Conservation (phyloP, 2,888 invertebrate species). For the Rosalia funebris region DNA sequence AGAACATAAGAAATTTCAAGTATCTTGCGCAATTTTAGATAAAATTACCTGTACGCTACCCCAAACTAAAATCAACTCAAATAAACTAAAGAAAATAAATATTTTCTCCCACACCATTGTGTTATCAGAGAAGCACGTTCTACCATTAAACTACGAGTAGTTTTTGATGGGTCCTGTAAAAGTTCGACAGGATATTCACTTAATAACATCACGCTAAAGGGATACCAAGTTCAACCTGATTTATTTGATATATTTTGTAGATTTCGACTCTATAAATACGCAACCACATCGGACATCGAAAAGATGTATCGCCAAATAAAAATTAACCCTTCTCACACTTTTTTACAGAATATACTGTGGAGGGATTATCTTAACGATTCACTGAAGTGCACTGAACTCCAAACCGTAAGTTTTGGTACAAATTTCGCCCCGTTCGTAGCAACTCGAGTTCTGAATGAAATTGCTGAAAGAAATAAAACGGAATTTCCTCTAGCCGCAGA, state of each 20-base stretch:
- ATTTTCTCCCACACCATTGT: constrained; percentile 22
- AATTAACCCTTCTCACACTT: background rate
- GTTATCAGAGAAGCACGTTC: constrained; percentile 11
- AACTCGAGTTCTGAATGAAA: background rate
- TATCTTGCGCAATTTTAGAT: background rate
- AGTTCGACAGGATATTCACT: constrained; percentile 2
- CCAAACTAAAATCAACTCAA: background rate
- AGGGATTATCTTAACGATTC: background rate
- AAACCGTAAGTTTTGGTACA: constrained; percentile 12
- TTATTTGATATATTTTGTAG: constrained; percentile 1
- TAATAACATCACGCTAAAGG: constrained; percentile 13
- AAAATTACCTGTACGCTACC: background rate
- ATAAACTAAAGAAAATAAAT: background rate
- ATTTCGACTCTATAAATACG: constrained; percentile 24
- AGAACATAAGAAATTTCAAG: background rate
- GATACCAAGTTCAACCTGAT: constrained; percentile 19
- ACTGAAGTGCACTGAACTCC: background rate
- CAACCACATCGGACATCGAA: constrained; percentile 5
- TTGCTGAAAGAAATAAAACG: background rate
- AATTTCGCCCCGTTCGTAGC: constrained; percentile 14
- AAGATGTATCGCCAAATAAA: constrained; percentile 19
- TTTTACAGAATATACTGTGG: constrained; percentile 18
- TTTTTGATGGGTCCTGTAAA: constrained; percentile 14
- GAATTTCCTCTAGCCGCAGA: background rate
- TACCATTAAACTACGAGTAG: constrained; percentile 18